phyloP scores from a whole-genome alignment of 92 coral and sea anemone genomes.

The Epizoanthus ramosus region DNA sequence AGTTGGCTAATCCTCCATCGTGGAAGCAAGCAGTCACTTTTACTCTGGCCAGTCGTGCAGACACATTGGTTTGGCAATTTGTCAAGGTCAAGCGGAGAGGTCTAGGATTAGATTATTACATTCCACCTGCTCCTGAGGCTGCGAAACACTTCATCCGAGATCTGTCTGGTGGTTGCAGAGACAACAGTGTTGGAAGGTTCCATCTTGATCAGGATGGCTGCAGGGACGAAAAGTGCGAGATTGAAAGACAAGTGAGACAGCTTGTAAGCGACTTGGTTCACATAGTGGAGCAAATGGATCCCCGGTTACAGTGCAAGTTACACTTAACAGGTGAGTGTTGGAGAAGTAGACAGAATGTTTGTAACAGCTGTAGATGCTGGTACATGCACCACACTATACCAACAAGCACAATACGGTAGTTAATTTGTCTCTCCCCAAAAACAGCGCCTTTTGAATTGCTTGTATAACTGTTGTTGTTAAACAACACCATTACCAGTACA shows the following conservation, averaged over 20 bases:
- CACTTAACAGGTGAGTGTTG: conserved; percentile 12
- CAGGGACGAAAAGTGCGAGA: conserved; percentile 25
- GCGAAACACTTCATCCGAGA: conserved; percentile 40
- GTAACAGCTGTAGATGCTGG: no score
- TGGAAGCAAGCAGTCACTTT: background rate
- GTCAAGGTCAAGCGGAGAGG: background rate
- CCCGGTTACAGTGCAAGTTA: conserved; percentile 41
- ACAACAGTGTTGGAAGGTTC: conserved; percentile 38
- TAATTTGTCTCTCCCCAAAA: no score
- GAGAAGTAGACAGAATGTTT: no score
- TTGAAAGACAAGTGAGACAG: conserved; percentile 24
- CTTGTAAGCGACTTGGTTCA: conserved; percentile 40
- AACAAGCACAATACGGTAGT: no score
- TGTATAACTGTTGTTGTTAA: no score
- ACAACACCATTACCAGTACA: no score
- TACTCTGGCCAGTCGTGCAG: background rate
- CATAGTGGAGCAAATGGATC: conserved; percentile 31
- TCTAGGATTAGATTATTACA: background rate
- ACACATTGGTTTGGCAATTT: background rate
- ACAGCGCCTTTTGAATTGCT: no score
- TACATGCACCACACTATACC: no score
- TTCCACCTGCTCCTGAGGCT: conserved; percentile 43
- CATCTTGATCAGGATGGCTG: conserved; percentile 25
- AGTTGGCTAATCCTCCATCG: background rate
- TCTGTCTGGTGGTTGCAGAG: conserved; percentile 25